Evolutionary conservation across 2,888 invertebrate genomes (phyloP).

Genomic region (Mylabris sibirica): DNA sequence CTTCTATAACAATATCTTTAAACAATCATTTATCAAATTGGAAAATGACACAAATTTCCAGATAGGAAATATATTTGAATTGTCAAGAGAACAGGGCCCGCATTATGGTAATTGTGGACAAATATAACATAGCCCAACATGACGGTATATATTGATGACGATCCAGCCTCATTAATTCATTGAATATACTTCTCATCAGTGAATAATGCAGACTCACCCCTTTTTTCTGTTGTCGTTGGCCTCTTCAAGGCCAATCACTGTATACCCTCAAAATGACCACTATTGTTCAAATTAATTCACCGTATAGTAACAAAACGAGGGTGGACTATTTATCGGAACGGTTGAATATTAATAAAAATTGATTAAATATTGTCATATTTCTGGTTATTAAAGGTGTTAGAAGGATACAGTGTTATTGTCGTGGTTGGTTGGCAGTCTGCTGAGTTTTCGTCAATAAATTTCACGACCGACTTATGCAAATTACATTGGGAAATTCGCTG

Average conservation of each 20-base stretch:
- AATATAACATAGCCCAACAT: slow-evolving; percentile 2
- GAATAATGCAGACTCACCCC: not conserved
- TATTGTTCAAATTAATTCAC: slow-evolving; percentile 32
- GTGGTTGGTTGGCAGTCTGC: slow-evolving; percentile 6
- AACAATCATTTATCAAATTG: slow-evolving; percentile 41
- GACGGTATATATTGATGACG: slow-evolving; percentile 3
- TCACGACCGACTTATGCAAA: slow-evolving; percentile 40
- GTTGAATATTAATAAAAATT: not conserved
- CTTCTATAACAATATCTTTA: slow-evolving; percentile 43
- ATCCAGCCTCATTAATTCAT: not conserved
- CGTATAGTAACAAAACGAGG: slow-evolving; percentile 16
- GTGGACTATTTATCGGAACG: slow-evolving; percentile 7
- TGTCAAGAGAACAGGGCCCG: slow-evolving; percentile 29
- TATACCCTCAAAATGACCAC: slow-evolving; percentile 28
- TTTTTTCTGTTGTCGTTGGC: slow-evolving; percentile 17
- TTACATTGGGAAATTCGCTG: slow-evolving; percentile 41
- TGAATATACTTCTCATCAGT: not conserved
- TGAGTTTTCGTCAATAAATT: slow-evolving; percentile 36
- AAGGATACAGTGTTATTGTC: not conserved
- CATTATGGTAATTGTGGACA: slow-evolving; percentile 26
- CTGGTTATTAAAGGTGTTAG: not conserved
- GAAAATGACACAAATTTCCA: slow-evolving; percentile 30
- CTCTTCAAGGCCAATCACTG: slow-evolving; percentile 26
- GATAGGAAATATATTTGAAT: slow-evolving; percentile 33
- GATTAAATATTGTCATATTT: not conserved